Conservation (phyloP, 2,113 vertebrate genomes). For the Rhagologus leucostigma region DNA sequence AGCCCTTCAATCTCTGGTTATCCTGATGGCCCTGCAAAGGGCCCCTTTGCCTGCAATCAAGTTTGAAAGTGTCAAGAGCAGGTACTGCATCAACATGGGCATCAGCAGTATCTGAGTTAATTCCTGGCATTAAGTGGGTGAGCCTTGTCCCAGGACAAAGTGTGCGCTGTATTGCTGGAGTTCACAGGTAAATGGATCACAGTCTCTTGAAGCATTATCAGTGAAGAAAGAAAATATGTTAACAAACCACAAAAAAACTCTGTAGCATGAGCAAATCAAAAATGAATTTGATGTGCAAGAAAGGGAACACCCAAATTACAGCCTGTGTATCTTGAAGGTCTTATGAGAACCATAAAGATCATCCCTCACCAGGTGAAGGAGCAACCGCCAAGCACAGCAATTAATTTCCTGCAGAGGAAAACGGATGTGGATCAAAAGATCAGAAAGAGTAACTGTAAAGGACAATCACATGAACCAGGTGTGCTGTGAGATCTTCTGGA, state of each 20-base stretch:
- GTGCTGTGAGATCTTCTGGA: neutral
- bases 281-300: neutral
- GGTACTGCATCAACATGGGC: neutral
- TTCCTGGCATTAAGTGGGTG: neutral
- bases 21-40: neutral
- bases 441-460: neutral
- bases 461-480: neutral
- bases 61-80: neutral
- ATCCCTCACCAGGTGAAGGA: neutral
- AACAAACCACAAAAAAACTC: neutral
- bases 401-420: neutral
- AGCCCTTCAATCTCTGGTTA: neutral
- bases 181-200: neutral
- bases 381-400: neutral
- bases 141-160: neutral
- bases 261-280: neutral
- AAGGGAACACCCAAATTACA: neutral
- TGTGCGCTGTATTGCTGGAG: neutral
- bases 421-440: neutral
- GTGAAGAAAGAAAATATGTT: neutral
- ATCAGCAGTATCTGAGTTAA: neutral
- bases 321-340: neutral
- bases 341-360: neutral
- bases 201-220: neutral
- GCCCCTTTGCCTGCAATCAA: neutral